These are phyloP conservation scores for Rotaria magnacalcarata DNA, from an alignment of 2,888 invertebrate species.

Conservation along the genomic window DNA sequence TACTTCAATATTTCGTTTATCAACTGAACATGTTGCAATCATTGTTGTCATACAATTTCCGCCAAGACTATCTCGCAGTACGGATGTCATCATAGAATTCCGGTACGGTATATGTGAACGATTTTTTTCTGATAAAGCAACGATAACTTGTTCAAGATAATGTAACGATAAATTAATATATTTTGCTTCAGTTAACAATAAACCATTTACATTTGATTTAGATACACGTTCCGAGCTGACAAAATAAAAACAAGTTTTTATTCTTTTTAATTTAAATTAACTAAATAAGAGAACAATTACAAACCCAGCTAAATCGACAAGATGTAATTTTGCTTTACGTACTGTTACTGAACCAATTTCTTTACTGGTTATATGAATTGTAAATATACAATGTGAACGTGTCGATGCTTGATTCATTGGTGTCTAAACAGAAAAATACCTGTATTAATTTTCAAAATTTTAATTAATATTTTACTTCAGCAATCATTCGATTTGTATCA, in stretches of 20 bases:
- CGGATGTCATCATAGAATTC: slow-evolving; percentile 60
- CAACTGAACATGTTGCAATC: slow-evolving; percentile 59
- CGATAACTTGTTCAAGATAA: slow-evolving; percentile 59
- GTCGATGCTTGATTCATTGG: slow-evolving; percentile 61
- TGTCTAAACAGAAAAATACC: slow-evolving; percentile 52
- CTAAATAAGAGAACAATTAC: neutral
- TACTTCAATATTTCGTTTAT: slow-evolving; percentile 57
- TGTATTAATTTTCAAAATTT: neutral
- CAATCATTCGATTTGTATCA: slow-evolving; percentile 60
- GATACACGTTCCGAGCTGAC: slow-evolving; percentile 59
- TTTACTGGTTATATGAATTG: slow-evolving; percentile 56
- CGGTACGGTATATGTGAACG: slow-evolving; percentile 59
- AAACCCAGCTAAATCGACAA: slow-evolving; percentile 60
- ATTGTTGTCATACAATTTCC: slow-evolving; percentile 61
- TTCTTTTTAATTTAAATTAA: too few relatives aligned
- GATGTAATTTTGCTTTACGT: slow-evolving; percentile 57
- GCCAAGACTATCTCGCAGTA: slow-evolving; percentile 59
- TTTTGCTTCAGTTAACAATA: slow-evolving; percentile 58
- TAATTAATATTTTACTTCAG: slow-evolving; percentile 53
- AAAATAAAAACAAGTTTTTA: slow-evolving; percentile 38
- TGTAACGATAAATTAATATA: slow-evolving; percentile 60
- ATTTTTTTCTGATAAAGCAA: slow-evolving; percentile 56
- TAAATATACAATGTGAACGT: slow-evolving; percentile 60
- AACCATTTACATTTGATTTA: slow-evolving; percentile 58
- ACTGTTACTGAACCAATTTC: slow-evolving; percentile 57